Evolutionary conservation across 2,888 invertebrate genomes (phyloP), one percentile per base, ranked within the genome.

Genomic region (Hypselothyrea guttata): DNA sequence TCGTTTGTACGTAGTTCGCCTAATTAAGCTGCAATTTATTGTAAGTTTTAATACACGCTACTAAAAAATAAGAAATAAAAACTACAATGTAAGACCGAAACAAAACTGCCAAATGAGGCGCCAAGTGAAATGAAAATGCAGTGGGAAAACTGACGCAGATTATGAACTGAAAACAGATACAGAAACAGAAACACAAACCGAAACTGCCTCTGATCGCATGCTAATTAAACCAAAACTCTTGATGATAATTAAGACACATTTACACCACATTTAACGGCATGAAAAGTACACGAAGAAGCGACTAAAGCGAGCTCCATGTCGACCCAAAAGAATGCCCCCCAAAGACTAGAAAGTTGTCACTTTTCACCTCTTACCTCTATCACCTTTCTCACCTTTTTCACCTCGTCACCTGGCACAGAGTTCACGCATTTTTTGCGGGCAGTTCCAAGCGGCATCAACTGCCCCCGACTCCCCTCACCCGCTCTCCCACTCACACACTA

Each of bases 201-300:
- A 7, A 44, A 27, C 9, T 11, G 31, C 4, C 16, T 16, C 57
- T 52, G 81, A 84, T 82, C 52, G 82, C 84, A 84, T 78, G 84
- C 68, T 78, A 66, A 79, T 79, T 70, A 69, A 60, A 59, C 48
- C 34, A 75, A 22, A 22, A 22, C 22, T 22, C 47, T 60, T 73
- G 68, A 79, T 69, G 65, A 76, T 79, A 75, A 73, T 73, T 75
- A 71, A 65, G 74, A 63, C 65, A 79, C 60, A 73, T 64, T 65
- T 71, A 71, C 64, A 75, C 71, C 65, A 52, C 75, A 58, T 53
- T 71, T 75, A 75, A 78, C 49, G 59, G 66, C 75, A 71, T 71
- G 45, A 38, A 28, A 47, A 48, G 47, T 31, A 45, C 16, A 46
- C 28, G 22, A 27, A 30, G 1, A 37, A 13, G 13, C 37, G 13